Evolutionary conservation across 2,113 vertebrate genomes (phyloP), one percentile per base, ranked within the genome.

Genomic region (Burhinus bistriatus): DNA sequence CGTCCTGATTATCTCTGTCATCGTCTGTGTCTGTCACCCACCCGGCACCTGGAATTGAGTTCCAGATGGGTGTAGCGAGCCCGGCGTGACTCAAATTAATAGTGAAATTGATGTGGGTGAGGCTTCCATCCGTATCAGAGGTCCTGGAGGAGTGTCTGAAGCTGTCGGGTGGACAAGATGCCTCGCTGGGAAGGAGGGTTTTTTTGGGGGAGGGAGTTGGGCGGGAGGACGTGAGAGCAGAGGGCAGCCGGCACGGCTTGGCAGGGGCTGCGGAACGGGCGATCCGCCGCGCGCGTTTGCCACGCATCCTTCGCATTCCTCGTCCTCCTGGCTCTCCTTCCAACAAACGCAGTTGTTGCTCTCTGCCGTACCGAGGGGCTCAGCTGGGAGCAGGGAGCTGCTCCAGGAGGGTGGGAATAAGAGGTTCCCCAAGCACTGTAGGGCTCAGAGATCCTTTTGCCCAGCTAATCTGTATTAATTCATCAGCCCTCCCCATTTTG

Each of bases 351-450:
- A 30, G 44, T n/a, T 76, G 51, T 49, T 38, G 49, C 47, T 21
- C 36, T 26, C 34, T 12, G 40, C 9, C 3, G 15, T 42, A 3
- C 2, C 15, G 47, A 52, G 47, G 55, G 29, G 36, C 55, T 71
- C 15, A 18, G 55, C 81, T 23, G 36, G 36, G n/a, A 30, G 55
- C 81, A 20, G 36, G 30, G n/a, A 30, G 25, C 36, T 8, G 29
- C 38, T 25, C 11, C 7, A 10, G 3, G 15, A 5, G 36, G 2
- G 29, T 2, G 15, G 19, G 11, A 12, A 5, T 4, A 7, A 16
- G 32, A 5, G 61, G 17, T 54, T n/a, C 61, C 15, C 15, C 25
- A 8, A n/a, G 26, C 9, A 7, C 49, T 3, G 1, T 18, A 10
- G 57, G 34, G 20, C 27, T 78, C 15, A 4, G 11, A 2, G 44